phyloP scores from a whole-genome alignment of 2,888 invertebrate genomes.

The Spatulosminthurus flaviceps region DNA sequence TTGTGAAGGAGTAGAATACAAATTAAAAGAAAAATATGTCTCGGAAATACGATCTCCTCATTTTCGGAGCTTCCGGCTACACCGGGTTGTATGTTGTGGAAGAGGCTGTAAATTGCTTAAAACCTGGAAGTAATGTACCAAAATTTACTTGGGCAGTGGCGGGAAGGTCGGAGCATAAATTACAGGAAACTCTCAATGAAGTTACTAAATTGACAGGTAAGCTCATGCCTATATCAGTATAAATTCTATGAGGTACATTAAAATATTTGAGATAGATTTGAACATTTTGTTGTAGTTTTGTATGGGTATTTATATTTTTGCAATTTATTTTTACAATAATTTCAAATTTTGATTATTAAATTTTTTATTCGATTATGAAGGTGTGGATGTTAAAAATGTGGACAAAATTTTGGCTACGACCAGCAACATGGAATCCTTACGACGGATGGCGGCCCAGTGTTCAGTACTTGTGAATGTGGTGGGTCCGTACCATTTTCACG shows the following conservation, averaged over 20 bases:
- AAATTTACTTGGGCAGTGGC: slow-evolving; percentile 86
- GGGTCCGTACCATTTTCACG: slow-evolving; percentile 88
- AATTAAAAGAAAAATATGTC: too few species aligned
- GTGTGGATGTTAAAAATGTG: slow-evolving; percentile 27
- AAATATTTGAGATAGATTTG: too few species aligned
- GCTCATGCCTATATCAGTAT: too few species aligned
- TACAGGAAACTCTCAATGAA: slow-evolving; percentile 64
- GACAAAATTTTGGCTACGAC: slow-evolving; percentile 70
- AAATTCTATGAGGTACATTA: too few species aligned
- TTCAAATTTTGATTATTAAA: too few species aligned
- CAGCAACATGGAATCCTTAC: slow-evolving; percentile 76
- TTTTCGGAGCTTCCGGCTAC: slow-evolving; percentile 95
- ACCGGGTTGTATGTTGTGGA: slow-evolving; percentile 87
- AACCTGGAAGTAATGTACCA: slow-evolving; percentile 65
- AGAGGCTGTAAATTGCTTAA: slow-evolving; percentile 69
- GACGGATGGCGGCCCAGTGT: slow-evolving; percentile 80
- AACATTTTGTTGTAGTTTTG: too few species aligned
- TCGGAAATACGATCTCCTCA: slow-evolving; percentile 74
- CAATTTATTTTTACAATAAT: too few species aligned
- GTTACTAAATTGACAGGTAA: too few species aligned
- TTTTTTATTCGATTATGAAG: neutral
- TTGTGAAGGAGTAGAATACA: too few species aligned
- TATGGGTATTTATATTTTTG: too few species aligned
- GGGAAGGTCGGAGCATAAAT: slow-evolving; percentile 76
- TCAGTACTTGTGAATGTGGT: slow-evolving; percentile 88